Base-by-base conservation (phyloP, 2,797 vertebrate genomes). In the Euphonia xanthogaster region DNA sequence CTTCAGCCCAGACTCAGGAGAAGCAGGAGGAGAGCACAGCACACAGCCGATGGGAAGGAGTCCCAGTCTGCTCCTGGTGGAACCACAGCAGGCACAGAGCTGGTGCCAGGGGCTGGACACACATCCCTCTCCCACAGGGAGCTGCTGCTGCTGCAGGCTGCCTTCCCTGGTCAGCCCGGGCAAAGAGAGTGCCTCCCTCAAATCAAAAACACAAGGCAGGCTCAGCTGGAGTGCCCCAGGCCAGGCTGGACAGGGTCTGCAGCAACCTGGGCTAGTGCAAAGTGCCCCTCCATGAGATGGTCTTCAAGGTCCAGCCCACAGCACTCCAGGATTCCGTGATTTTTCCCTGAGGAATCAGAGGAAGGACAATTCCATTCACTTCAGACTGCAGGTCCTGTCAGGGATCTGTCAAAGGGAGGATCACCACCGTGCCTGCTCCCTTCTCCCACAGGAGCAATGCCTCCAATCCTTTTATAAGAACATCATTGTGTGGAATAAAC, bases 161-260 rank as follows among this genome's bases (percentile, higher is more conserved):
- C 51, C 33, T 9, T 31, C 60, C 61, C 50, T 31, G 20, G 15
- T 4, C 39, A 42, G 4, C 35, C 9, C 21, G 40, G 75, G 60
- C 16, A 71, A 63, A 55, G 45, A 21, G 31, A 67, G 27, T 12
- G 25, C 28, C 20, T 18, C 45, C 65, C 42, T 50, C 47, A 30
- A 39, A 58, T 9, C 10, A 66, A 70, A 61, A 21, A 23, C 11
- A 6, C 5, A 35, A 9, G 0, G 1, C 40, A 66, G 60, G 58
- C 28, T 2, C 15, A 25, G 15, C 15, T 17, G 54, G 15, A 57
- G 54, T 8, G 15, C 8, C 23, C 54, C 54, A 57, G 54, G n/a
- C 33, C 54, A 48, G 40, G 13, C 0, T 70, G 63, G 50, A 76
- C 0, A 0, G 14, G 24, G 28, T 12, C 22, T 57, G 50, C 12